phyloP scores from a whole-genome alignment of 2,797 vertebrate genomes.

The Rhinoraja longicauda region DNA sequence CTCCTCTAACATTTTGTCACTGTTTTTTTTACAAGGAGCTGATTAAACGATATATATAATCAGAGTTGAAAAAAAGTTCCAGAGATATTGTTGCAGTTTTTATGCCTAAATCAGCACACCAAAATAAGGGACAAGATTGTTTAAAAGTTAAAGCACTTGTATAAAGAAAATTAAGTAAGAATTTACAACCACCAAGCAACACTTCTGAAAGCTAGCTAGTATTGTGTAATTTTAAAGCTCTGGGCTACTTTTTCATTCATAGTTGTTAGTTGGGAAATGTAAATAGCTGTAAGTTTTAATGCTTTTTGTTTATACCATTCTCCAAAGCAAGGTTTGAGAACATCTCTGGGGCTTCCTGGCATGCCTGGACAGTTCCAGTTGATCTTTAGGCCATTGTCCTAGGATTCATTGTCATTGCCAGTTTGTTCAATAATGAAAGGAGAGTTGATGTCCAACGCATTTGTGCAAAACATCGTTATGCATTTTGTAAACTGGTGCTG shows the following conservation, averaged over 20 bases:
- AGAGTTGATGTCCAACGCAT: background rate
- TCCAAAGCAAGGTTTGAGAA: background rate
- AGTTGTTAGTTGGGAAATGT: background rate
- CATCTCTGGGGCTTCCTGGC: background rate
- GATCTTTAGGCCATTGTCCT: background rate
- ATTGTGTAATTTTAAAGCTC: background rate
- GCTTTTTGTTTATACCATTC: background rate
- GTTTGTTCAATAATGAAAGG: background rate
- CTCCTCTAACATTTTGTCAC: background rate
- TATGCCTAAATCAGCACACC: background rate
- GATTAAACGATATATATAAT: background rate
- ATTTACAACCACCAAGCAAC: conserved; percentile 16
- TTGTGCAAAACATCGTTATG: background rate
- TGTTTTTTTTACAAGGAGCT: background rate
- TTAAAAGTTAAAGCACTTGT: background rate
- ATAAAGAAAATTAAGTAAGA: conserved; percentile 22
- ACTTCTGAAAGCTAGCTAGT: background rate
- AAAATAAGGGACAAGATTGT: conserved; percentile 13
- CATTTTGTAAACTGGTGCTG: background rate
- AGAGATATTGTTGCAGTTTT: background rate
- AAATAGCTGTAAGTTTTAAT: background rate
- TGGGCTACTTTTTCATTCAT: background rate
- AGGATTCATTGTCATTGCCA: background rate
- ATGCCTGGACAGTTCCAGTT: background rate
- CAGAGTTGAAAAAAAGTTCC: background rate